phyloP scores from a whole-genome alignment of 2,888 invertebrate species.

The Keiferia lycopersicella region DNA sequence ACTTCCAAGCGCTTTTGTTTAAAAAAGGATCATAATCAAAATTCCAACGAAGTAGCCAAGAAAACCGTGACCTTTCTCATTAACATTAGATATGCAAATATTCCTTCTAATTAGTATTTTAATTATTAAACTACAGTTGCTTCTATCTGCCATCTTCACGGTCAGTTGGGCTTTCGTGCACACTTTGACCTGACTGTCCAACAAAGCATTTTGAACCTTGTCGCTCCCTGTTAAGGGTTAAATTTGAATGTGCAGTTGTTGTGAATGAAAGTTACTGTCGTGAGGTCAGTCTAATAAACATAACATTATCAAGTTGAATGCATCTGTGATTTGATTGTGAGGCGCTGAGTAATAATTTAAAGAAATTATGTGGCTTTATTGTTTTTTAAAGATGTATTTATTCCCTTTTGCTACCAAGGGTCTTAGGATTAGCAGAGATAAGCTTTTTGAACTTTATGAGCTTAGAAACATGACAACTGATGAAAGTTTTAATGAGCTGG shows the following conservation, averaged over 20 bases:
- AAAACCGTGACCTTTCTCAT: slow-evolving; percentile 19
- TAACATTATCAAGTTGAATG: slow-evolving; percentile 22
- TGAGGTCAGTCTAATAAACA: slow-evolving; percentile 30
- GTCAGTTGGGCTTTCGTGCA: slow-evolving; percentile 28
- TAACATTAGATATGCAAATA: slow-evolving; percentile 34
- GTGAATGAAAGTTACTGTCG: slow-evolving; percentile 25
- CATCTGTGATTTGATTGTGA: slow-evolving; percentile 25
- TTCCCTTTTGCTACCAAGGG: too few species aligned
- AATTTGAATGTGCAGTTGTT: neutral
- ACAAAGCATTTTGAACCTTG: slow-evolving; percentile 14
- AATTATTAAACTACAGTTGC: slow-evolving; percentile 29
- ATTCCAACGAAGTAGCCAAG: neutral
- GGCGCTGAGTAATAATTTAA: neutral
- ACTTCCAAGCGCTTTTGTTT: neutral
- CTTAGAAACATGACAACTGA: too few species aligned
- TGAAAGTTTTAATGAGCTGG: too few species aligned
- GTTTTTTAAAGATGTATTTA: neutral
- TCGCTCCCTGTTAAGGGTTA: neutral
- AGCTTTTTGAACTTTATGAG: too few species aligned
- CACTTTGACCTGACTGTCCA: slow-evolving; percentile 25
- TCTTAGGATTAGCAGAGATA: too few species aligned
- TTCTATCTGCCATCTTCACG: slow-evolving; percentile 32
- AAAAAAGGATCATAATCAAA: neutral
- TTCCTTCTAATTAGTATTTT: slow-evolving; percentile 34
- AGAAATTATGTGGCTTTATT: neutral